Evolutionary conservation across 1,140 invertebrate genomes (phyloP).

Genomic region (Campodea augens): DNA sequence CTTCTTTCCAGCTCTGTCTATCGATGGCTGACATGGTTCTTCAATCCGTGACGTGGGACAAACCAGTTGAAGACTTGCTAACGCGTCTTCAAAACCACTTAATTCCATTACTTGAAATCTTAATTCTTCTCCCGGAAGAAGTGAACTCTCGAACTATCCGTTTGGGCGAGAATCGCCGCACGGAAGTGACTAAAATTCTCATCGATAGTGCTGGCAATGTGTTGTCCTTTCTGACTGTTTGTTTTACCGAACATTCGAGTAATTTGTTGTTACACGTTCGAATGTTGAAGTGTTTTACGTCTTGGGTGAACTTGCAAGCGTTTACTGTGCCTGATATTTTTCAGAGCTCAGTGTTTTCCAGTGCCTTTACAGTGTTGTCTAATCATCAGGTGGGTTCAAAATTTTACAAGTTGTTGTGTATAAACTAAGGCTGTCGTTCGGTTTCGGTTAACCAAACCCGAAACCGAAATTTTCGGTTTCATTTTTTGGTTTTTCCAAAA

Average conservation of each 20-base stretch:
- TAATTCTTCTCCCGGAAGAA: constrained; percentile 92
- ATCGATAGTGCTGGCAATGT: constrained; percentile 26
- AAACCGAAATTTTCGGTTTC: too few relatives aligned
- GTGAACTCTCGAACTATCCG: constrained; percentile 61
- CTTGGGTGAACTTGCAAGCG: constrained; percentile 53
- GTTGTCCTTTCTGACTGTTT: constrained; percentile 33
- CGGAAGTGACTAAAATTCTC: constrained; percentile 61
- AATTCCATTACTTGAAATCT: constrained; percentile 71
- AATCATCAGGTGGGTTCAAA: constrained; percentile 16
- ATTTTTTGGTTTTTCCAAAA: too few relatives aligned
- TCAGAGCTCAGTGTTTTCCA: constrained; percentile 25
- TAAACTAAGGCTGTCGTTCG: too few relatives aligned
- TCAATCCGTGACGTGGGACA: constrained; percentile 85
- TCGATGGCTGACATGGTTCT: constrained; percentile 81
- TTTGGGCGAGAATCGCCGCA: constrained; percentile 72
- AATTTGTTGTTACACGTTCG: constrained; percentile 34
- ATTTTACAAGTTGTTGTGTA: not conserved
- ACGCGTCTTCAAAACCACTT: constrained; percentile 41
- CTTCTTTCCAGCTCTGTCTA: constrained; percentile 50
- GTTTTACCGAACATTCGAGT: constrained; percentile 34
- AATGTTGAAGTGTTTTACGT: constrained; percentile 55
- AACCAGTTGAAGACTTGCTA: constrained; percentile 68
- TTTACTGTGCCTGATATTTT: constrained; percentile 23
- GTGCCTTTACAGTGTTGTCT: constrained; percentile 38
- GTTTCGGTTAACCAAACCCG: too few relatives aligned